phyloP scores from a whole-genome alignment of 2,797 vertebrate genomes.

The Ctenosaura bakeri region DNA sequence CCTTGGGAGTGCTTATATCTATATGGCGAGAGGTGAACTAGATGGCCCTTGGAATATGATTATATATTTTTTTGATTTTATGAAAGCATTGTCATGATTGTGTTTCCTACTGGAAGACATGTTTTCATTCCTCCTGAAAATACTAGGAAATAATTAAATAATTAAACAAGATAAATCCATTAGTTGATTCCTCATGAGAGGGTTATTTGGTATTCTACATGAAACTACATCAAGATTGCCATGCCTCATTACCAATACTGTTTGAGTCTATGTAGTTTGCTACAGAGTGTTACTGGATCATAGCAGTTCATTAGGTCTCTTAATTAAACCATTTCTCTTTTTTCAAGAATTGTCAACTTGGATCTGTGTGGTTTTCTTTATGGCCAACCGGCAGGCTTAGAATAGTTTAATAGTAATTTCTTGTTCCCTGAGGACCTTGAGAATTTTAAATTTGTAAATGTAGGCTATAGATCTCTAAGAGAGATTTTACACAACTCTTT shows the following conservation, averaged over 20 bases:
- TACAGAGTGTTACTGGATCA: slow-evolving; percentile 26
- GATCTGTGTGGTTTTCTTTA: not conserved
- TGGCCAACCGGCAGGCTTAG: not conserved
- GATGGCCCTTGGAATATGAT: no score
- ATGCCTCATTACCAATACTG: not conserved
- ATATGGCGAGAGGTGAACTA: no score
- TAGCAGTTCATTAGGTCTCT: slow-evolving; percentile 28
- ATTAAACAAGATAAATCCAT: slow-evolving; percentile 25
- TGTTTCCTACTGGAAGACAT: not conserved
- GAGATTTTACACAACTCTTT: not conserved
- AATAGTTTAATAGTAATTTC: not conserved
- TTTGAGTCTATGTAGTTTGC: slow-evolving; percentile 16
- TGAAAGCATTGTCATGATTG: slow-evolving; percentile 12
- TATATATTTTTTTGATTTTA: no score
- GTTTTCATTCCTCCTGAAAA: not conserved
- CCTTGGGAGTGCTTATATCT: no score
- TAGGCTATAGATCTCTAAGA: not conserved
- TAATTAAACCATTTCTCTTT: slow-evolving; percentile 15
- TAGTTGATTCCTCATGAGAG: slow-evolving; percentile 9
- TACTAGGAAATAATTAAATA: slow-evolving; percentile 13
- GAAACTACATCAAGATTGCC: slow-evolving; percentile 1
- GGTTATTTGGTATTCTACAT: slow-evolving; percentile 7
- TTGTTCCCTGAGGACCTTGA: not conserved
- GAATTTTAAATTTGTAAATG: not conserved
- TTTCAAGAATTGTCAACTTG: not conserved